Percentiles rank a stretch among this genome's conserved stretches.
Evolutionary conservation across 2,888 invertebrate species (phyloP).

Genomic region (Dolichopus griseipennis): DNA sequence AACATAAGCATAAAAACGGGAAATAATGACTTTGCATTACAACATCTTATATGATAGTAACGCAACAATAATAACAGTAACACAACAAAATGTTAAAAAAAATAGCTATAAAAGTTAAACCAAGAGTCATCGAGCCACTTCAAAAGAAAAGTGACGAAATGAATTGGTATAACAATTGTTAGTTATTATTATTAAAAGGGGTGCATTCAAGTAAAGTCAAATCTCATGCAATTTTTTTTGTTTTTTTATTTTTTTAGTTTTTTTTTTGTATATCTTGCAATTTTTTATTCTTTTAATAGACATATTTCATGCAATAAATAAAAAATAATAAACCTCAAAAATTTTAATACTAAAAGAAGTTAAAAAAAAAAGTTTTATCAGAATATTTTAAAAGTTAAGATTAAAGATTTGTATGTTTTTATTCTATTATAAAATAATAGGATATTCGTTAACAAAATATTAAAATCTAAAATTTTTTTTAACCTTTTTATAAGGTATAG

Average conservation of each 20-base stretch:
- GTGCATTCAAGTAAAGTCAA: background rate
- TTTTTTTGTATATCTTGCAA: background rate
- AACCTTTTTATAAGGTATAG: too few relatives aligned
- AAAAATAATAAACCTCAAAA: background rate
- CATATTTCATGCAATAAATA: background rate
- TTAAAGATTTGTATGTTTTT: too few relatives aligned
- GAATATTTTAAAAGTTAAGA: too few relatives aligned
- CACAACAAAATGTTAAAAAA: too few relatives aligned
- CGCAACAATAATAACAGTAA: constrained; percentile 6
- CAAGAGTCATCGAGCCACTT: background rate
- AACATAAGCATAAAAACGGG: background rate
- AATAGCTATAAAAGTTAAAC: background rate
- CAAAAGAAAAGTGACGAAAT: constrained; percentile 6
- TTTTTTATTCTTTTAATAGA: background rate
- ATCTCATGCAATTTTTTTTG: constrained; percentile 1
- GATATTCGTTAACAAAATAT: too few relatives aligned
- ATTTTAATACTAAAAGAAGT: background rate
- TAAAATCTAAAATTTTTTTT: too few relatives aligned
- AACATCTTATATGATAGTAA: background rate
- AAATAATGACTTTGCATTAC: background rate
- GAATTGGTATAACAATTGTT: constrained; percentile 2
- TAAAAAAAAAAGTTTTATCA: too few relatives aligned
- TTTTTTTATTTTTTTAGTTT: background rate
- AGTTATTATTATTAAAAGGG: background rate
- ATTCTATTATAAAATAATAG: too few relatives aligned